Evolutionary conservation across 1,140 invertebrate genomes (phyloP), one percentile per base, ranked within the genome.

Genomic region (Drosophila mauritiana): DNA sequence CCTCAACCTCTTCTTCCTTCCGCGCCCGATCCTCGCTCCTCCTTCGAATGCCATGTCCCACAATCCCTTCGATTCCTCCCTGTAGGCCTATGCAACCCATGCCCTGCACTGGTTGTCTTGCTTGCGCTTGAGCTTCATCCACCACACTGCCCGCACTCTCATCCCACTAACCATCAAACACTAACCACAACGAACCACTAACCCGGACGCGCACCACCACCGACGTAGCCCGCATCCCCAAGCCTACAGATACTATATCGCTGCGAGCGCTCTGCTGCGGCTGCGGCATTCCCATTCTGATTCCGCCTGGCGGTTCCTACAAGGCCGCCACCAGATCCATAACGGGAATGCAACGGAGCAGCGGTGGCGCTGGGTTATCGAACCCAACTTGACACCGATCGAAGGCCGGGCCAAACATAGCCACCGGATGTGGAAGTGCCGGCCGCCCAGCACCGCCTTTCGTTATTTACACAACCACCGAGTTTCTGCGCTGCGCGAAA

Each of bases 41-140:
- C 12, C 36, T 20, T 52, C 39, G 48, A 52, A 59, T 58, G 56
- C 56, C 37, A 53, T 58, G 56, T 43, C 48, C 48, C 56, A 37
- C 48, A 13, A 25, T 58, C 56, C 56, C 13, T 12, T 48, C 37
- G 51, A 39, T 15, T 15, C 43, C 20, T 46, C 22, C 22, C 6
- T 8, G 22, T 42, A 55, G 53, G n/a, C 20, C n/a, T 40, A 27
- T 42, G n/a, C 42, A 27, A 51, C 15, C 8, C 2, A 13, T 39
- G n/a, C 48, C 48, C 13, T 31, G 39, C 53, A 52, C 49, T 36
- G 56, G 43, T 58, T 58, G 27, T 15, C 56, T 48, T 22, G 56
- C 43, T 11, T 58, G 31, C 34, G 56, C 56, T 58, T 48, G 13
- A 36, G 55, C 55, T 46, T 31, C 42, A 20, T 4, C 25, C 13